Evolutionary conservation across 2,797 vertebrate species (phyloP), one percentile per base, ranked within the genome.

Genomic region (Coreius guichenoti): DNA sequence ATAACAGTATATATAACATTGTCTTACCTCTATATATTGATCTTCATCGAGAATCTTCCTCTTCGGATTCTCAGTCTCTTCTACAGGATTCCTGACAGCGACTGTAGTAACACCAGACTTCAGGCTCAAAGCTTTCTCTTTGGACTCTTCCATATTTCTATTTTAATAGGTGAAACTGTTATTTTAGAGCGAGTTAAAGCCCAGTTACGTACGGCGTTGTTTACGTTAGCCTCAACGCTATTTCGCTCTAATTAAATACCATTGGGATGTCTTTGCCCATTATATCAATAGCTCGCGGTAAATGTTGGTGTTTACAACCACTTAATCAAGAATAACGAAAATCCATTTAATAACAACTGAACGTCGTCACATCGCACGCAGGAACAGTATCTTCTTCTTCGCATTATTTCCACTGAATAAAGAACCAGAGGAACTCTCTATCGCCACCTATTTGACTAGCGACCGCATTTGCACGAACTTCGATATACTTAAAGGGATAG

Each of bases 21-120:
- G 19, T 11, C 29, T 36, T 75, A 86, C 89, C 86, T 83, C 89
- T 8, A 87, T 83, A 61, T 90, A 89, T 49, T 87, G 19, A 0
- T 87, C 87, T 43, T 89, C 87, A 54, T 88, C 87, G 17, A 90
- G 80, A 54, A 90, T 67, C 12, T 83, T 90, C 31, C 76, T 87
- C 5, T 63, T 69, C 12, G 54, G 36, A 3, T 67, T 79, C 19
- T 79, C 65, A 7, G 9, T 17, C 29, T 84, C 51, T 12, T 84
- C 75, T n/a, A 69, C 36, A 26, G 82, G 54, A 75, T 58, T 75
- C 29, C 29, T 74, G 49, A 83, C 77, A 83, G 83, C 75, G 19
- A 89, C 88, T 45, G 86, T 78, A 51, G 47, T 72, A 36, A 70
- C 26, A 70, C 63, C 85, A 78, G 74, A 29, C 63, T 13, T 77